Evolutionary conservation across 2,888 invertebrate genomes (phyloP), one percentile per base, ranked within the genome.

Genomic region (Cerceris ruficornis): DNA sequence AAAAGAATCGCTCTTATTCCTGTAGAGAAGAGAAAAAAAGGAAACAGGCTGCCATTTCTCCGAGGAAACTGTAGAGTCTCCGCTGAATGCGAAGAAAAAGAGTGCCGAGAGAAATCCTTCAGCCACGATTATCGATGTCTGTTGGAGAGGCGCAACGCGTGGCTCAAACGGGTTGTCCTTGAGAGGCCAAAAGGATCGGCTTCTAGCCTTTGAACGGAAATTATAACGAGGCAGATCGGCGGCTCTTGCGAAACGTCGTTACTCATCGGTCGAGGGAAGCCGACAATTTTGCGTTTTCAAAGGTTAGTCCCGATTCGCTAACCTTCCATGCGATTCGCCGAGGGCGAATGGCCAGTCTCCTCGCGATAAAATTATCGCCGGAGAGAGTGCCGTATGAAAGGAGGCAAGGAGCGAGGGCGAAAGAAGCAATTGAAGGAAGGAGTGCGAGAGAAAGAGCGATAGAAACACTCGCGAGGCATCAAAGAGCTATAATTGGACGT

Each of bases 401-500:
- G 68, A 65, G 42, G 15, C 9, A 52, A 15, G 41, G 58, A 59
- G 69, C 55, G 72, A 61, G 71, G 64, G 59, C 46, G 57, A 58
- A 7, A 55, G 66, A 55, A 55, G 72, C 57, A 72, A 77, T 69
- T 58, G 69, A 43, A 57, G 60, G 69, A 9, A 61, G 64, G 54
- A 59, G 71, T 57, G 74, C 70, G 69, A 77, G 74, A 64, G 70
- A 49, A 55, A 62, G 71, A 75, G 77, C 72, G 74, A 78, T 66
- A 78, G 69, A 80, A 66, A 81, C 76, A 75, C 72, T 86, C 86
- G 85, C 85, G 77, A 78, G 77, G 85, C 89, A 91, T 91, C 91
- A 91, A 91, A 91, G 91, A 87, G 89, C 88, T 91, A 89, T 91
- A 91, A 91, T 91, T 91, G 91, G 88, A 89, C 87, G 84, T 86